A percentile compares a stretch with the other conserved stretches of the same genome.
Evolutionary conservation across 2,113 vertebrate species (phyloP).

Genomic region (Ceyx margarethae): DNA sequence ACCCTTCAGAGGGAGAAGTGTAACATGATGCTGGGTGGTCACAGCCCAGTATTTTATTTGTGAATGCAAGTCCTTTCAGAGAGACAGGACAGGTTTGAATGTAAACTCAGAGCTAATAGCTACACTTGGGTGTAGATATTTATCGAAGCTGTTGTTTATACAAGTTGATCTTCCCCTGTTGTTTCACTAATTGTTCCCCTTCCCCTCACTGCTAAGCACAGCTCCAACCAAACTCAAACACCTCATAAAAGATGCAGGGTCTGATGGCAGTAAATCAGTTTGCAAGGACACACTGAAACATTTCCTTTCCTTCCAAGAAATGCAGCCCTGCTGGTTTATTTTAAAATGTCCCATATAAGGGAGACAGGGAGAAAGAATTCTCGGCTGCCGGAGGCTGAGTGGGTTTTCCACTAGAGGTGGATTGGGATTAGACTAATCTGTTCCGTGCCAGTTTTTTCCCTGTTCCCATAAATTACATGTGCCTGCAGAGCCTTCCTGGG

Average conservation of each 20-base stretch:
- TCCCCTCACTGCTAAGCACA: background rate
- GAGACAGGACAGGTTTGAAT: background rate
- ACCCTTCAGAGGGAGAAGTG: background rate
- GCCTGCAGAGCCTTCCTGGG: background rate
- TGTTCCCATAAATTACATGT: background rate
- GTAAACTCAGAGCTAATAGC: background rate
- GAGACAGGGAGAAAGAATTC: background rate
- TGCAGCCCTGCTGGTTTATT: constrained; percentile 11
- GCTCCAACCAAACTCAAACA: background rate
- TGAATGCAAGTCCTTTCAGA: background rate
- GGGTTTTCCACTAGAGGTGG: constrained; percentile 13
- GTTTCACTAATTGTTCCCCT: background rate
- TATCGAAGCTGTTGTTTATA: background rate
- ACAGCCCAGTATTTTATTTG: background rate
- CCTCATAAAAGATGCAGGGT: constrained; percentile 10
- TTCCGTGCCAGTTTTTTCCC: background rate
- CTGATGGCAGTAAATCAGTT: background rate
- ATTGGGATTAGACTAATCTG: background rate
- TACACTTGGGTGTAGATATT: constrained; percentile 18
- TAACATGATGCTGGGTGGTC: background rate
- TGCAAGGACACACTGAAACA: constrained; percentile 8
- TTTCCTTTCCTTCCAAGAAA: constrained; percentile 52
- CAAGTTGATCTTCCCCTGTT: background rate
- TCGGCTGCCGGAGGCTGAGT: background rate
- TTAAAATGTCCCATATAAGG: background rate